These are phyloP conservation scores for Atta colombica DNA, from an alignment of 1,140 invertebrate genomes.

Conservation along the genomic window DNA sequence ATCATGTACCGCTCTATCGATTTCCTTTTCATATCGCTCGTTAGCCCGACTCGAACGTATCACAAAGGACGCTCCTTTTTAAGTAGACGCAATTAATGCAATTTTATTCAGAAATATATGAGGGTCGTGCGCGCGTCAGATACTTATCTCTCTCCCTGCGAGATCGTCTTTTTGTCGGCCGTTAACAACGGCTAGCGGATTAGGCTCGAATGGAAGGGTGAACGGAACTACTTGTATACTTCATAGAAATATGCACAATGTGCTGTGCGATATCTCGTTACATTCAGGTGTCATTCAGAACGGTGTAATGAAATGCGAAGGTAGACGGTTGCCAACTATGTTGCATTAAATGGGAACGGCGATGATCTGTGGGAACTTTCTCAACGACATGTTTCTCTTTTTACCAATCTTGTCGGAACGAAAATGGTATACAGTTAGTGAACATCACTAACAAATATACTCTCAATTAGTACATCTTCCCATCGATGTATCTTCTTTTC, in stretches of 20 bases:
- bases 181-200: slow-evolving; percentile 35
- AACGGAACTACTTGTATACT: slow-evolving; percentile 54
- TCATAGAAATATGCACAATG: slow-evolving; percentile 47
- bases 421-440: neutral
- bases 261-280: slow-evolving; percentile 35
- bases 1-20: slow-evolving; percentile 67
- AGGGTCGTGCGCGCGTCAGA: slow-evolving; percentile 22
- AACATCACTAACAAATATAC: neutral
- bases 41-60: slow-evolving; percentile 37
- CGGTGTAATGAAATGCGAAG: slow-evolving; percentile 61
- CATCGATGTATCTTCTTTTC: neutral
- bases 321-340: slow-evolving; percentile 49
- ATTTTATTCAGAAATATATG: slow-evolving; percentile 64
- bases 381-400: slow-evolving; percentile 20
- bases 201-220: slow-evolving; percentile 24
- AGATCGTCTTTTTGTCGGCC: slow-evolving; percentile 50
- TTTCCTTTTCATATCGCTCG: slow-evolving; percentile 64
- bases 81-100: slow-evolving; percentile 61
- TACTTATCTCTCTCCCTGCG: neutral
- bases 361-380: slow-evolving; percentile 61
- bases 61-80: slow-evolving; percentile 20
- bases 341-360: slow-evolving; percentile 28
- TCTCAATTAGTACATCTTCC: neutral
- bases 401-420: neutral
- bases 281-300: slow-evolving; percentile 62